These are phyloP conservation scores for Heliconius hewitsoni DNA, from an alignment of 1,140 invertebrate genomes.

Conservation along the genomic window DNA sequence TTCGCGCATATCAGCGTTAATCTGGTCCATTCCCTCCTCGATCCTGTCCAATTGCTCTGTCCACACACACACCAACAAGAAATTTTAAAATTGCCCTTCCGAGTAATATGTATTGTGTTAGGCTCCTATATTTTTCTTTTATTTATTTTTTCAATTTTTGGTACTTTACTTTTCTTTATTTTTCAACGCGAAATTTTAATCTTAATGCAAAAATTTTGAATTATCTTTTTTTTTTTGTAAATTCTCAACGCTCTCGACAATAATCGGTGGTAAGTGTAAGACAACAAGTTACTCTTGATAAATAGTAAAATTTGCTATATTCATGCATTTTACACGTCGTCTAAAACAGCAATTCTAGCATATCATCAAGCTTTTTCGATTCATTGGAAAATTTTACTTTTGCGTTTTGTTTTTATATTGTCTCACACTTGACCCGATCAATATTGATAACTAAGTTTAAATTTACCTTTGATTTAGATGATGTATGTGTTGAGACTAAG, in stretches of 20 bases:
- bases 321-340: slow-evolving; percentile 34
- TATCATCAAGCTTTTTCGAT: slow-evolving; percentile 43
- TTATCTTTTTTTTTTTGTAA: slow-evolving; percentile 58
- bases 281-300: slow-evolving; percentile 39
- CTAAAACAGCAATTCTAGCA: slow-evolving; percentile 56
- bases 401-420: slow-evolving; percentile 33
- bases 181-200: slow-evolving; percentile 47
- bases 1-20: slow-evolving; percentile 99
- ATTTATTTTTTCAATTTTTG: background rate
- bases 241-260: slow-evolving; percentile 81
- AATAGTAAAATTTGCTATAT: background rate
- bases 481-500: slow-evolving; percentile 78
- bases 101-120: slow-evolving; percentile 31
- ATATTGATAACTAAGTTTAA: slow-evolving; percentile 52
- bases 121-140: slow-evolving; percentile 51
- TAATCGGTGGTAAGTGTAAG: slow-evolving; percentile 71
- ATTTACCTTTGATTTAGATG: slow-evolving; percentile 72
- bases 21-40: slow-evolving; percentile 99
- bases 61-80: slow-evolving; percentile 62
- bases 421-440: slow-evolving; percentile 73
- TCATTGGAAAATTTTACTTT: slow-evolving; percentile 11
- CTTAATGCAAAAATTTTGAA: slow-evolving; percentile 36
- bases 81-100: slow-evolving; percentile 57
- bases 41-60: slow-evolving; percentile 99
- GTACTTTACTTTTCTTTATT: slow-evolving; percentile 1